Percentiles rank a stretch among this genome's conserved stretches.
Conservation (phyloP, 1,140 invertebrate species). For the Pogonognathellus flavescens region DNA sequence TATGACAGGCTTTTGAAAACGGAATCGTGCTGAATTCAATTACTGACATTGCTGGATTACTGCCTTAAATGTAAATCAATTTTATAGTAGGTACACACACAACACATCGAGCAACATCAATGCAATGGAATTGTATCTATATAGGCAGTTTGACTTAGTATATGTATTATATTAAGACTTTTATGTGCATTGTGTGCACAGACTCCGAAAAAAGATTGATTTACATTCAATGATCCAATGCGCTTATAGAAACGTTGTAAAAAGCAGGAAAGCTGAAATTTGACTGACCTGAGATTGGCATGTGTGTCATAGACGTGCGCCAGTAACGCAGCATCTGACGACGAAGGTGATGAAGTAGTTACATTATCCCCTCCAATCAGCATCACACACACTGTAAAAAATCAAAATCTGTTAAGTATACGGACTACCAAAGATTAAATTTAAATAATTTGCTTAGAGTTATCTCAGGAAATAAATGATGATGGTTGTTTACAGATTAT, state of each 20-base stretch:
- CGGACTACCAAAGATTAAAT: background rate
- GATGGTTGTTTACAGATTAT: background rate
- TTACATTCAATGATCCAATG: background rate
- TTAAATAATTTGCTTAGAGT: too few species aligned
- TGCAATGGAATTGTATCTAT: too few species aligned
- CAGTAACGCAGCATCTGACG: slow-evolving; percentile 36
- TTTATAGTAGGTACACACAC: too few species aligned
- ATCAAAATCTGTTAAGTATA: background rate
- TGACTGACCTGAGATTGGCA: slow-evolving; percentile 59
- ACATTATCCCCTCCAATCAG: slow-evolving; percentile 59
- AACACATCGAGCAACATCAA: too few species aligned
- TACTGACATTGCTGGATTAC: too few species aligned
- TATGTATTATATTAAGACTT: background rate
- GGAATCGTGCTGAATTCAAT: too few species aligned
- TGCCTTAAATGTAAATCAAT: too few species aligned
- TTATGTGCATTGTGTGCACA: background rate
- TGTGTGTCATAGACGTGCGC: slow-evolving; percentile 60
- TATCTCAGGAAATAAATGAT: too few species aligned
- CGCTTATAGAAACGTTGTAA: too few species aligned
- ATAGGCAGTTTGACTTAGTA: too few species aligned
- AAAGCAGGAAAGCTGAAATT: background rate
- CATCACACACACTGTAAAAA: slow-evolving; percentile 57
- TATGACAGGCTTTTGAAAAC: too few species aligned
- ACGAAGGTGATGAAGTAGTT: slow-evolving; percentile 55
- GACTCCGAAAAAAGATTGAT: background rate